Conservation (phyloP, 2,113 vertebrate species). For the Oryzias melastigma region DNA sequence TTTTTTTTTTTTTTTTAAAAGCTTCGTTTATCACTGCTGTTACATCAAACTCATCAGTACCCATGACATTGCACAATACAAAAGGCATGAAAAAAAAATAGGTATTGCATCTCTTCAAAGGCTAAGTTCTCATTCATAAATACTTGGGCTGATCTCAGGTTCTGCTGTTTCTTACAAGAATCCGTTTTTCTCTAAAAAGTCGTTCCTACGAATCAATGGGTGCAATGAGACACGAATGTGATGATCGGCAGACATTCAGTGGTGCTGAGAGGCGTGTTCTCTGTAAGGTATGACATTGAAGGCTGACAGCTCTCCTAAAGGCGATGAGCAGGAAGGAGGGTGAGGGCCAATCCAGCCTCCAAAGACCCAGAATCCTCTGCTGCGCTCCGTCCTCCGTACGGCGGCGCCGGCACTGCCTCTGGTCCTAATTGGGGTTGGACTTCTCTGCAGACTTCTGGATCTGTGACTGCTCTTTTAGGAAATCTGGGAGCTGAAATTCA, state of each 20-base stretch:
- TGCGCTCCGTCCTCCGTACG: constrained; percentile 19
- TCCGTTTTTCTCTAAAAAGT: constrained; percentile 64
- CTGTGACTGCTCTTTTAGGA: constrained; percentile 92
- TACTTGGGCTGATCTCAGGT: constrained; percentile 63
- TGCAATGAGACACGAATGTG: constrained; percentile 43
- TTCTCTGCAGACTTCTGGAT: constrained; percentile 78
- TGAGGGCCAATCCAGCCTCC: too few relatives aligned
- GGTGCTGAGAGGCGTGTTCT: constrained; percentile 42
- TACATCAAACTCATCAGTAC: constrained; percentile 63
- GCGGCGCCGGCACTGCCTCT: constrained; percentile 2
- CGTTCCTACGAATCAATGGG: constrained; percentile 48
- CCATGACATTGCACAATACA: constrained; percentile 77
- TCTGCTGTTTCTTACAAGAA: constrained; percentile 76
- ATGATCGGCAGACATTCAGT: constrained; percentile 73
- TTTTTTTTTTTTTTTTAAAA: constrained; percentile 55
- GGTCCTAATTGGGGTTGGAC: constrained; percentile 73
- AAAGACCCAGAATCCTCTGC: too few relatives aligned
- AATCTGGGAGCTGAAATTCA: constrained; percentile 97
- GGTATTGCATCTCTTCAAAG: constrained; percentile 74
- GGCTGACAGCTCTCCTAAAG: constrained; percentile 49
- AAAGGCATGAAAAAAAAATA: constrained; percentile 76
- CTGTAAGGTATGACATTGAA: constrained; percentile 73
- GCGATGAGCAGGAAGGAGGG: background rate
- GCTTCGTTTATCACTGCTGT: constrained; percentile 63
- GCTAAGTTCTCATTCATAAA: constrained; percentile 75